Base-by-base conservation (phyloP, 2,113 vertebrate genomes). In the Stercorarius parasiticus region DNA sequence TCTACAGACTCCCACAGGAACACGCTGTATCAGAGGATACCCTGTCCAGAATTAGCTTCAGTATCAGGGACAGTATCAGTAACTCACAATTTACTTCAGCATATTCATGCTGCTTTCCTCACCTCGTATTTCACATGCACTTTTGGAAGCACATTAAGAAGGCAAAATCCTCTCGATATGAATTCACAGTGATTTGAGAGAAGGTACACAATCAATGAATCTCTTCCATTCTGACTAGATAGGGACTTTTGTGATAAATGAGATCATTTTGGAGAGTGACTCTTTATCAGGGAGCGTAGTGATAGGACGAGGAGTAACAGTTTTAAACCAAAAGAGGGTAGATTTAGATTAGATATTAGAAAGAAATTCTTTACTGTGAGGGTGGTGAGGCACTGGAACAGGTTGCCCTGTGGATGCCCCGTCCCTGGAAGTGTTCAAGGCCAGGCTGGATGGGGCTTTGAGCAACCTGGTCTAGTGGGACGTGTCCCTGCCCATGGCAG, bases 21-120 rank as follows among this genome's bases (percentile, higher is more conserved):
- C 1, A 6, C 4, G 1, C 30, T 11, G 9, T 5, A 3, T 6
- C 40, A 3, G 14, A n/a, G 34, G 1, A 8, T 5, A 16, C 8
- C 26, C 69, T 4, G 13, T 2, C 32, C 62, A 32, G 25, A 69
- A 74, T 52, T 7, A 36, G 66, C 50, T 20, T 15, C 78, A 0
- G 16, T 10, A 34, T 30, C 56, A 1, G 55, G 15, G 22, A 8
- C 45, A 6, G 3, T 1, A 26, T 3, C 81, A 6, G 23, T 3
- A 82, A 55, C 45, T 78, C 80, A 9, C 50, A 4, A 2, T 45
- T 32, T 10, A 58, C n/a, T 26, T 58, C 52, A 30, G 18, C 10
- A 4, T 5, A 38, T 7, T 45, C 34, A 2, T 13, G 53, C 84
- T 40, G n/a, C 62, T 64, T 43, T 49, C 56, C 40, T 45, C 40